Evolutionary conservation across 2,888 invertebrate genomes (phyloP).

Genomic region (Seira ritae): DNA sequence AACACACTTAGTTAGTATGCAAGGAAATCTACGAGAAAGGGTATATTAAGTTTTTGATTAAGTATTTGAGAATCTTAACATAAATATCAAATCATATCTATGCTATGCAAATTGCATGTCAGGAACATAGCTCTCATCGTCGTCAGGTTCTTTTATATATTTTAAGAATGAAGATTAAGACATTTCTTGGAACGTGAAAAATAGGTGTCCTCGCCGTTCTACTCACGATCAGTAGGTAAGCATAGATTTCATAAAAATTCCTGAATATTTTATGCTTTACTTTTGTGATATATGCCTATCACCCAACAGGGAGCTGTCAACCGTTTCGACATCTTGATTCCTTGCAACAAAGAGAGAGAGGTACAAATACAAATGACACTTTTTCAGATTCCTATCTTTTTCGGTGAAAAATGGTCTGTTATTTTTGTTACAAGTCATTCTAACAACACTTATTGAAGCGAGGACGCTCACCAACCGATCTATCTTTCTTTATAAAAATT

Average conservation of each 20-base stretch:
- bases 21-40: no score
- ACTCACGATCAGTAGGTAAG: no score
- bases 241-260: neutral
- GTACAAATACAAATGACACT: conserved; percentile 68
- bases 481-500: no score
- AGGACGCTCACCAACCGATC: no score
- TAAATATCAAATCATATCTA: no score
- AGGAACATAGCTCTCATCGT: no score
- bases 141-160: no score
- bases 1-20: no score
- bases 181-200: conserved; percentile 14
- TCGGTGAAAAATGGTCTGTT: conserved; percentile 71
- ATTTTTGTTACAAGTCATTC: conserved; percentile 6
- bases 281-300: conserved; percentile 70
- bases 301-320: conserved; percentile 71
- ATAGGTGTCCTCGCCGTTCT: conserved; percentile 24
- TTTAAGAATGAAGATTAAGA: conserved; percentile 34
- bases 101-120: no score
- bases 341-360: conserved; percentile 54
- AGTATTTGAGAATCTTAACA: no score
- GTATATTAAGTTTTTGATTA: no score
- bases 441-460: neutral
- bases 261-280: conserved; percentile 26
- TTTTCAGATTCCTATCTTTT: conserved; percentile 70
- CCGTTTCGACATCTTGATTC: conserved; percentile 71